A percentile compares a stretch with the other conserved stretches of the same genome.
phyloP scores from a whole-genome alignment of 2,888 invertebrate species.

The Exephanes ischioxanthus region DNA sequence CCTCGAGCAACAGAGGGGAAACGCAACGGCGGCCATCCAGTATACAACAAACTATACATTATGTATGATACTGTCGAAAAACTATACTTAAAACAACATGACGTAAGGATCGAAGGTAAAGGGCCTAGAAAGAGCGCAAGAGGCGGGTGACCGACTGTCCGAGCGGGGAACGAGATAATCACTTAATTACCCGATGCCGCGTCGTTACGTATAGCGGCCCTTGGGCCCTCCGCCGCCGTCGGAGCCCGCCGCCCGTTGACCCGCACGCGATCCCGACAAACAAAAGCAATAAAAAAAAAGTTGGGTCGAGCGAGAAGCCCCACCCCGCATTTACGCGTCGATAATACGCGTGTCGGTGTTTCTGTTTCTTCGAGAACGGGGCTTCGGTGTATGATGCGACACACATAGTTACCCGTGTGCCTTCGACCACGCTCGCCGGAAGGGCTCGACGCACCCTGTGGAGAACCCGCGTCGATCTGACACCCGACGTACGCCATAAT shows the following conservation, averaged over 20 bases:
- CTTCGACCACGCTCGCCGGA: background rate
- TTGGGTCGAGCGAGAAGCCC: constrained; percentile 58
- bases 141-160: constrained; percentile 73
- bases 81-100: constrained; percentile 29
- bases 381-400: constrained; percentile 1
- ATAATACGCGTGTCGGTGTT: constrained; percentile 52
- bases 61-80: constrained; percentile 22
- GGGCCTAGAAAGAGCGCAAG: constrained; percentile 60
- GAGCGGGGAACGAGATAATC: constrained; percentile 77
- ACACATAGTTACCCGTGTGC: background rate
- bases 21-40: constrained; percentile 7
- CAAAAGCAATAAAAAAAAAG: constrained; percentile 70
- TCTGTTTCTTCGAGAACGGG: constrained; percentile 43
- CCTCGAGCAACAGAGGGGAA: constrained; percentile 18
- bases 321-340: constrained; percentile 59
- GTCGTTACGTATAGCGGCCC: constrained; percentile 57
- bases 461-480: constrained; percentile 30
- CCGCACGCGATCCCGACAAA: constrained; percentile 74
- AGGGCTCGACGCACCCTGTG: constrained; percentile 44
- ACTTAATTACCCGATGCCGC: constrained; percentile 77
- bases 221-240: constrained; percentile 22
- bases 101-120: constrained; percentile 41
- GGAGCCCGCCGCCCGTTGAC: constrained; percentile 58
- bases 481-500: constrained; percentile 1
- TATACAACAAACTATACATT: constrained; percentile 11